Evolutionary conservation across 2,888 invertebrate species (phyloP), one percentile per base, ranked within the genome.

Genomic region (Noctua janthina): DNA sequence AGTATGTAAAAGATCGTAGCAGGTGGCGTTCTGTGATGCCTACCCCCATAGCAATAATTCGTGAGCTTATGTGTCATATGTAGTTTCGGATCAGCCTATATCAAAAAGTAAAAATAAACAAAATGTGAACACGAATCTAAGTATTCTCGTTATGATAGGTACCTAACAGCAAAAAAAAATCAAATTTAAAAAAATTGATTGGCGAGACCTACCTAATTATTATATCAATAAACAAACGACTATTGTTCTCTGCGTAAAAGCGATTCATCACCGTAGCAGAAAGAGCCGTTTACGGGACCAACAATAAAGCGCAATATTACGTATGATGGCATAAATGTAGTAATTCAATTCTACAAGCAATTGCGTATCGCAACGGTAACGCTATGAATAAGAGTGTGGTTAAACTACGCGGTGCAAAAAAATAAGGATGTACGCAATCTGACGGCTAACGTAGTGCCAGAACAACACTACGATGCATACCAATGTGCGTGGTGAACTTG

Each of bases 401-500:
- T 62, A 23, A 76, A 75, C 23, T 39, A 74, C 2, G 10, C 39
- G 39, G 15, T 54, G 15, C 11, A 54, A 64, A 64, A 43, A 83
- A 64, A n/a, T 20, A 73, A 49, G 54, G 35, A 64, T 39, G 43
- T 46, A 46, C 59, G 51, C 62, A 76, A 76, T 76, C 29, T 76
- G 59, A 76, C 76, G 78, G 76, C 69, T 76, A 83, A 85, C 51
- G 46, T 59, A 71, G 29, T 73, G 70, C 56, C 79, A 73, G 76
- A 62, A 76, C 23, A 71, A 56, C 35, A 71, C 56, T 67, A 70
- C 49, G 20, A 70, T 81, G 87, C 84, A 87, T 87, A 87, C 71
- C 79, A 89, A 85, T 90, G 81, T 67, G 51, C 68, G 74, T 82
- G 73, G 72, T 89, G 78, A 89, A 83, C 83, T 83, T 76, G 80